A percentile compares a stretch with the other conserved stretches of the same genome.
Evolutionary conservation across 1,140 invertebrate genomes (phyloP).

Genomic region (Psix sp.): DNA sequence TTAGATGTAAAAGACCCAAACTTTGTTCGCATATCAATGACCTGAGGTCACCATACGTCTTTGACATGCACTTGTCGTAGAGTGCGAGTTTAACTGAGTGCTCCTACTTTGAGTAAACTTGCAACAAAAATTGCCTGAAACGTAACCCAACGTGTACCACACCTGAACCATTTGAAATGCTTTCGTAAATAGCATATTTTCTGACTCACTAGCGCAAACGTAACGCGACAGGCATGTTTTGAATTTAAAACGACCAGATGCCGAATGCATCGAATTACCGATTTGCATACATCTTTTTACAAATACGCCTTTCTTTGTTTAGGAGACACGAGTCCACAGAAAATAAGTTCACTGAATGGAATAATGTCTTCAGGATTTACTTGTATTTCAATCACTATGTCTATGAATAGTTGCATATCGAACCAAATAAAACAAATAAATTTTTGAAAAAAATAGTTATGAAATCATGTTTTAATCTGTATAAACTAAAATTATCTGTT

Average conservation of each 20-base stretch:
- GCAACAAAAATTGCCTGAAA: conserved; percentile 42
- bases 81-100: conserved; percentile 50
- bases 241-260: conserved; percentile 63
- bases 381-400: conserved; percentile 17
- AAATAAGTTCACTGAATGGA: conserved; percentile 38
- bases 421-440: no score
- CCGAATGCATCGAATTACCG: conserved; percentile 59
- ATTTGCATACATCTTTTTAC: conserved; percentile 47
- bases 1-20: conserved; percentile 43
- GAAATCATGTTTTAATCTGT: no score
- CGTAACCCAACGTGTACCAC: conserved; percentile 38
- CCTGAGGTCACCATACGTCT: conserved; percentile 25
- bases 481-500: no score
- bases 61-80: conserved; percentile 51
- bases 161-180: conserved; percentile 46
- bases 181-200: conserved; percentile 69
- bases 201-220: conserved; percentile 65
- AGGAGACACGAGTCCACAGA: conserved; percentile 2
- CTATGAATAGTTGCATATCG: background rate
- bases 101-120: conserved; percentile 46
- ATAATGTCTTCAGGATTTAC: conserved; percentile 38
- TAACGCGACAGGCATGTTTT: conserved; percentile 65
- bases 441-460: background rate
- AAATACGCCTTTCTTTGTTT: conserved; percentile 33
- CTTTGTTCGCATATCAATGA: conserved; percentile 48